phyloP scores from a whole-genome alignment of 2,888 invertebrate species.

The Uropetala carovei region DNA sequence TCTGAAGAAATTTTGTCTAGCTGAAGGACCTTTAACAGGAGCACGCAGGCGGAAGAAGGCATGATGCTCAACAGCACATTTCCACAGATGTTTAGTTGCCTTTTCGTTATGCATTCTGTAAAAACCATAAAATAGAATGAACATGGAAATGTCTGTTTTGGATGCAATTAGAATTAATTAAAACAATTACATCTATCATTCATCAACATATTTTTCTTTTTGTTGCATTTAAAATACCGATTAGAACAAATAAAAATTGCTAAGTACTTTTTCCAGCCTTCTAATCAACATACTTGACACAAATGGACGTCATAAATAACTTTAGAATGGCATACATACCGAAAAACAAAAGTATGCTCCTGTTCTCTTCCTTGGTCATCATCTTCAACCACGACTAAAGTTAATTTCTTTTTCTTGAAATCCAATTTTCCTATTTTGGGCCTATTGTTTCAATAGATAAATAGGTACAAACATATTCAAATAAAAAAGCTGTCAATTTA shows the following conservation, averaged over 20 bases:
- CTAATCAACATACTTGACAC: no score
- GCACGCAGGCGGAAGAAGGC: constrained; percentile 97
- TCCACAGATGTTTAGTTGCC: constrained; percentile 99
- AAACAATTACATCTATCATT: no score
- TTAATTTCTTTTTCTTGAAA: constrained; percentile 98
- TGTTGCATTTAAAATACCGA: no score
- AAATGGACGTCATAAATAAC: background rate
- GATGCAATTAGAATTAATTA: no score
- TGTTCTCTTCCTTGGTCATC: constrained; percentile 98
- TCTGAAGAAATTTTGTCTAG: constrained; percentile 96
- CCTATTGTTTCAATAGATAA: constrained; percentile 74
- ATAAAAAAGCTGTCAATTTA: no score
- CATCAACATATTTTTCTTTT: no score
- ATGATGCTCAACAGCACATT: constrained; percentile 99
- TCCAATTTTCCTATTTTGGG: constrained; percentile 98
- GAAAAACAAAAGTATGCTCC: constrained; percentile 99
- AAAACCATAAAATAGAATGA: constrained; percentile 36
- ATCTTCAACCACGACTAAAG: constrained; percentile 98
- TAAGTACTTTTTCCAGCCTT: no score
- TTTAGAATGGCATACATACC: constrained; percentile 73
- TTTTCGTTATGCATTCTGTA: constrained; percentile 92
- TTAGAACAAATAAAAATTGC: no score
- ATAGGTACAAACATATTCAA: constrained; percentile 36
- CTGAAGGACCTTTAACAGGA: constrained; percentile 91
- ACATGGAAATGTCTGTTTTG: background rate